phyloP scores from a whole-genome alignment of 1,140 invertebrate genomes.

The Calliphora vicina region DNA sequence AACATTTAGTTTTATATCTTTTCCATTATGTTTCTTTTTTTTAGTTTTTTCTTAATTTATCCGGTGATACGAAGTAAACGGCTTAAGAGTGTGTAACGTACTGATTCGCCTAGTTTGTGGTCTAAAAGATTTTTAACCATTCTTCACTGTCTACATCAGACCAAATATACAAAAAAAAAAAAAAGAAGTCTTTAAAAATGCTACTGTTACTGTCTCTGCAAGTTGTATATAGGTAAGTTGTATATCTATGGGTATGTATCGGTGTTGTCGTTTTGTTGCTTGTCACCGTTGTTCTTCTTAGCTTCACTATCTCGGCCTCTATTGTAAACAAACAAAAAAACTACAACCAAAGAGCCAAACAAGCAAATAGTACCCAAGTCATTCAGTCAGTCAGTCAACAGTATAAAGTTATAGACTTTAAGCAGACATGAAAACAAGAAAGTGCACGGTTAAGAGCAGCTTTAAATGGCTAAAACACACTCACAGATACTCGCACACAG shows the following conservation, averaged over 20 bases:
- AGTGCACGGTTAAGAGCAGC: constrained; percentile 11
- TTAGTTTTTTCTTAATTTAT: constrained; percentile 5
- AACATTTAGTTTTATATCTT: neutral
- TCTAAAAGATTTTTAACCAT: constrained; percentile 61
- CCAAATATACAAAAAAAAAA: constrained; percentile 24
- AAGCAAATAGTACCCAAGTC: neutral
- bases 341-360: neutral
- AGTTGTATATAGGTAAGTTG: too few species aligned
- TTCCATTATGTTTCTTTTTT: neutral
- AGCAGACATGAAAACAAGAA: constrained; percentile 11
- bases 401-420: neutral
- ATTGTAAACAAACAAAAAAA: neutral
- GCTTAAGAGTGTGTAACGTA: constrained; percentile 54
- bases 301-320: neutral
- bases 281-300: constrained; percentile 8
- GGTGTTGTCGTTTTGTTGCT: neutral
- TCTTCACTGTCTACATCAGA: constrained; percentile 41
- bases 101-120: constrained; percentile 52
- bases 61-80: constrained; percentile 58
- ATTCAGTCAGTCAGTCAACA: neutral
- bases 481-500: neutral
- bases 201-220: constrained; percentile 23
- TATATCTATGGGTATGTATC: neutral
- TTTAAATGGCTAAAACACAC: neutral
- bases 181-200: neutral